Conservation (phyloP, 2,113 vertebrate species). For the Catharus fuscescens region DNA sequence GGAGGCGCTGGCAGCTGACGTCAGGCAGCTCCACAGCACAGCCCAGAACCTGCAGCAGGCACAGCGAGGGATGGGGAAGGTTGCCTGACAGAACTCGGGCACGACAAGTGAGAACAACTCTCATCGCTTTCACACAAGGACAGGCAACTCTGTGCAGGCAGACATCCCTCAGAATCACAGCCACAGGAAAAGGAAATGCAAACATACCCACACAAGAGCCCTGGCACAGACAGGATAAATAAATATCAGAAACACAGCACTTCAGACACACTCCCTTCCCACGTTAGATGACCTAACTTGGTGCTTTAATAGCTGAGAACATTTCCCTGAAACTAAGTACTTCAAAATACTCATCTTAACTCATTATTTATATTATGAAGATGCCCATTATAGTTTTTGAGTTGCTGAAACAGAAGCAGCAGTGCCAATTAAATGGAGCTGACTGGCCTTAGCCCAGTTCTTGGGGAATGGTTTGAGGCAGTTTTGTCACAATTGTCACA, state of each 20-base stretch:
- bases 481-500: background rate
- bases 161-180: background rate
- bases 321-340: background rate
- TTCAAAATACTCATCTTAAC: background rate
- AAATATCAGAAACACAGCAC: background rate
- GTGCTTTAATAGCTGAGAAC: background rate
- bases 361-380: background rate
- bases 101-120: background rate
- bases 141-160: background rate
- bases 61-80: rapidly evolving
- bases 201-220: background rate
- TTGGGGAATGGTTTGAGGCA: background rate
- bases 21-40: conserved; percentile 86
- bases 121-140: background rate
- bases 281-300: background rate
- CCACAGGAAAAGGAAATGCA: background rate
- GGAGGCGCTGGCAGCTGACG: conserved; percentile 81
- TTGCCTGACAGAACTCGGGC: background rate
- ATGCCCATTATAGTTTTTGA: background rate
- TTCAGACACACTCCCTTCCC: background rate
- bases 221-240: background rate
- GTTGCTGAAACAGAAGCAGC: background rate
- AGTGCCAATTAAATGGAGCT: background rate
- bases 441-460: background rate
- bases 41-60: conserved; percentile 81